Percentiles rank a stretch among this genome's conserved stretches.
Conservation (phyloP, 2,113 vertebrate genomes). For the Chloropsis hardwickii region DNA sequence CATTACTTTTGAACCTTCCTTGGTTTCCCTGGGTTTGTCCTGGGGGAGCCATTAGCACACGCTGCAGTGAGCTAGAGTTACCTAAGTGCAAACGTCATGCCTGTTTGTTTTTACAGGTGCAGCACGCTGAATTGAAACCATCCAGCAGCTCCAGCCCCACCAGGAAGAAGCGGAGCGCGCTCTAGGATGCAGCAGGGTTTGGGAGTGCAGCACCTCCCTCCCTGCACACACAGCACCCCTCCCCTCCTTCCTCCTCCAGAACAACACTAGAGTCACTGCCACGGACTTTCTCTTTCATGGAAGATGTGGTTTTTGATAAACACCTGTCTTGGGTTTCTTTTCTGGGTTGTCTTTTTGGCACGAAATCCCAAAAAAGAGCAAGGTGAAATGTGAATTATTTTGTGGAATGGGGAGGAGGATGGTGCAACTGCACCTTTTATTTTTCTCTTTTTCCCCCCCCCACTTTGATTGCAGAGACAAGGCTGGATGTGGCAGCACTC, state of each 20-base stretch:
- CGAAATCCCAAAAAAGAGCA: neutral
- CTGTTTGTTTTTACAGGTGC: slow-evolving; percentile 99
- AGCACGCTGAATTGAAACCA: slow-evolving; percentile 83
- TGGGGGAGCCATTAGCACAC: slow-evolving; percentile 89
- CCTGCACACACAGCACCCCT: neutral
- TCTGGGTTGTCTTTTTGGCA: neutral
- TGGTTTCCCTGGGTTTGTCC: slow-evolving; percentile 80
- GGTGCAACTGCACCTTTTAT: neutral
- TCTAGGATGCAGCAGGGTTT: slow-evolving; percentile 10
- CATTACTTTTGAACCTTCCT: slow-evolving; percentile 92
- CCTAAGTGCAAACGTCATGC: slow-evolving; percentile 81
- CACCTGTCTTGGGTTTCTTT: neutral
- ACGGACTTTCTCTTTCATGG: neutral
- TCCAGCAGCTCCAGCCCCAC: slow-evolving; percentile 79
- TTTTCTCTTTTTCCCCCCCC: neutral
- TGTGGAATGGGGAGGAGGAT: neutral
- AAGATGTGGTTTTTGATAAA: neutral
- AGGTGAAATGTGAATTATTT: neutral
- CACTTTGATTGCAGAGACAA: neutral
- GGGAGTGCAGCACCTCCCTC: neutral
- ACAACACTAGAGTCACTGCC: neutral
- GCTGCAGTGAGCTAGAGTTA: slow-evolving; percentile 86
- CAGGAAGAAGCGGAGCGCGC: slow-evolving; percentile 82
- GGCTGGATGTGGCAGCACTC: neutral
- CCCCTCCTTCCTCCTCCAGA: neutral